Percentiles rank a stretch among this genome's conserved stretches.
phyloP scores from a whole-genome alignment of 2,113 vertebrate genomes.

The Elephantulus edwardii region DNA sequence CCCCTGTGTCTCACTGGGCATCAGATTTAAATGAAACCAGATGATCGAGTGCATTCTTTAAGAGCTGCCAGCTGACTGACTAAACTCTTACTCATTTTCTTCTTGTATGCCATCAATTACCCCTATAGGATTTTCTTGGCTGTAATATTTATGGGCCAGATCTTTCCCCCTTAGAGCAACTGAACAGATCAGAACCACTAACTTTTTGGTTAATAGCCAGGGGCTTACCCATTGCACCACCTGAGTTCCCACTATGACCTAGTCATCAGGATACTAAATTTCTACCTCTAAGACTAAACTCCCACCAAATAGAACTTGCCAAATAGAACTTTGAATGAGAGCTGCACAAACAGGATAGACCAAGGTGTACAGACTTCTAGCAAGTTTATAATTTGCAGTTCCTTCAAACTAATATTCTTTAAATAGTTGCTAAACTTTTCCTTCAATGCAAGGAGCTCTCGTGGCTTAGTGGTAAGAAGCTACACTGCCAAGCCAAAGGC shows the following conservation, averaged over 20 bases:
- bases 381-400: neutral
- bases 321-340: neutral
- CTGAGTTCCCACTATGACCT: neutral
- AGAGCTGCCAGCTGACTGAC: neutral
- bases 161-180: neutral
- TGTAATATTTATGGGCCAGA: neutral
- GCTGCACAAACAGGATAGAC: neutral
- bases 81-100: neutral
- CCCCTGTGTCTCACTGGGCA: neutral
- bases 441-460: neutral
- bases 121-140: neutral
- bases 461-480: too few species aligned
- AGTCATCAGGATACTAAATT: neutral
- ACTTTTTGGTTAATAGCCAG: neutral
- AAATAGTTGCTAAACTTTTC: conserved; percentile 25
- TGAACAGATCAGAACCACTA: neutral
- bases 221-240: neutral
- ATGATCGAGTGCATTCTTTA: neutral
- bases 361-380: neutral
- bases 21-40: neutral
- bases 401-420: neutral
- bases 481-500: too few species aligned
- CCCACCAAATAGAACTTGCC: neutral
- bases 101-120: neutral
- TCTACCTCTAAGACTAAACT: conserved; percentile 23